Evolutionary conservation across 1,140 invertebrate genomes (phyloP).

Genomic region (Caenorhabditis inopinata): DNA sequence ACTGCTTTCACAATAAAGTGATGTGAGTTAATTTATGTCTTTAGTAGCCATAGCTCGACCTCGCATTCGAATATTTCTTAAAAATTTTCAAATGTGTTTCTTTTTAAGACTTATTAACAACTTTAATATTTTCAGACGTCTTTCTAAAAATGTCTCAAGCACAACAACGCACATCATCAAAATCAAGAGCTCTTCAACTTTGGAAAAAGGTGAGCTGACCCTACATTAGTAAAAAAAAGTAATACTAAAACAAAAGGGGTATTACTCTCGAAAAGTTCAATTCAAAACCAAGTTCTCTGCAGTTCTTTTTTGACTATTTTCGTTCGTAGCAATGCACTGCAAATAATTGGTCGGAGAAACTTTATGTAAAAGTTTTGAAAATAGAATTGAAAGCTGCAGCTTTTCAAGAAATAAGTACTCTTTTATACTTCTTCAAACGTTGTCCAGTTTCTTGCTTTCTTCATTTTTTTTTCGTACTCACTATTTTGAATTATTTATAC

Average conservation of each 20-base stretch:
- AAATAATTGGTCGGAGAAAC: slow-evolving; percentile 14
- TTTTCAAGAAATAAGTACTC: slow-evolving; percentile 15
- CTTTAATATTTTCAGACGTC: too few relatives aligned
- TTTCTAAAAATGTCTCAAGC: not conserved
- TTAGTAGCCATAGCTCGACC: not conserved
- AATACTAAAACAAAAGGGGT: not conserved
- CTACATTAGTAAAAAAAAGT: not conserved
- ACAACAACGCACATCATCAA: not conserved
- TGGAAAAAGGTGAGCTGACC: slow-evolving; percentile 29
- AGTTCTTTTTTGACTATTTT: not conserved
- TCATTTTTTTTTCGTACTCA: not conserved
- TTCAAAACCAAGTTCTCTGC: slow-evolving; percentile 1
- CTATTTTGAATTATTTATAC: not conserved
- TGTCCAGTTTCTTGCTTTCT: too few relatives aligned
- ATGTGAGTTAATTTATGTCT: not conserved
- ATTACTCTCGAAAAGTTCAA: slow-evolving; percentile 10
- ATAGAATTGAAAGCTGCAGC: not conserved
- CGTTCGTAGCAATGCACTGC: not conserved
- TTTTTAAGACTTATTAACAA: too few relatives aligned
- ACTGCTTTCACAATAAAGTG: not conserved
- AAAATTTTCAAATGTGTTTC: too few relatives aligned
- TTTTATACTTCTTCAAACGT: not conserved
- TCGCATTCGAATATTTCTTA: too few relatives aligned
- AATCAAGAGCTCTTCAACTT: not conserved
- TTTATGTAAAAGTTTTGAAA: not conserved